Evolutionary conservation across 2,113 vertebrate species (phyloP).

Genomic region (Rattus rattus): DNA sequence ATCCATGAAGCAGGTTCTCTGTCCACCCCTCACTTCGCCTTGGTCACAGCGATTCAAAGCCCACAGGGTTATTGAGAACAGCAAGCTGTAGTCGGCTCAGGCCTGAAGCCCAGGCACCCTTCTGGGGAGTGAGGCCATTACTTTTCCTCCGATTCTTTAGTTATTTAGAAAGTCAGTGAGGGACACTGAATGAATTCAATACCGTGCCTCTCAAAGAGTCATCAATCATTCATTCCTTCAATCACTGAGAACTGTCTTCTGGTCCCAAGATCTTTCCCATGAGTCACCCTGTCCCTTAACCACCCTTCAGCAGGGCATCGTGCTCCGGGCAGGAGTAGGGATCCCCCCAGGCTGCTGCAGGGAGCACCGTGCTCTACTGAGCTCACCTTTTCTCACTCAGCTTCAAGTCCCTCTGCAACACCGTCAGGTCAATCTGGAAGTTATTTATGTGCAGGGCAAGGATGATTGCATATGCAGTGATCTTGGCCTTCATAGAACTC

Average conservation of each 20-base stretch:
- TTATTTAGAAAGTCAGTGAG: slow-evolving; percentile 19
- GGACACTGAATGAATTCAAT: neutral
- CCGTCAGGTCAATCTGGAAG: slow-evolving; percentile 86
- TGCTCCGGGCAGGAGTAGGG: neutral
- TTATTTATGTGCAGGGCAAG: slow-evolving; percentile 87
- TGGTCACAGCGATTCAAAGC: neutral
- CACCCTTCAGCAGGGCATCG: neutral
- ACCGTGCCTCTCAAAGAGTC: neutral
- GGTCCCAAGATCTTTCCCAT: neutral
- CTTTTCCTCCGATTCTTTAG: neutral
- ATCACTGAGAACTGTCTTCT: neutral
- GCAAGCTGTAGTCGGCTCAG: neutral
- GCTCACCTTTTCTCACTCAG: slow-evolving; percentile 87
- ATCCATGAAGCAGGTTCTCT: neutral
- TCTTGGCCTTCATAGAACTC: slow-evolving; percentile 88
- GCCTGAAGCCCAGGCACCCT: neutral
- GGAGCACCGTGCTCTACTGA: neutral
- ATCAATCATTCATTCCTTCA: neutral
- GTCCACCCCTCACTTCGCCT: neutral
- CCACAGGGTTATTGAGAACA: neutral
- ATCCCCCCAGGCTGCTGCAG: neutral
- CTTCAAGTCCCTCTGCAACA: slow-evolving; percentile 88
- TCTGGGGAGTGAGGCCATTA: neutral
- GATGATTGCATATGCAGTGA: slow-evolving; percentile 82
- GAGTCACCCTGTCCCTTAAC: neutral